These are phyloP conservation scores for Mormyrus iriodes DNA, from an alignment of 2,113 vertebrate species.

Conservation along the genomic window DNA sequence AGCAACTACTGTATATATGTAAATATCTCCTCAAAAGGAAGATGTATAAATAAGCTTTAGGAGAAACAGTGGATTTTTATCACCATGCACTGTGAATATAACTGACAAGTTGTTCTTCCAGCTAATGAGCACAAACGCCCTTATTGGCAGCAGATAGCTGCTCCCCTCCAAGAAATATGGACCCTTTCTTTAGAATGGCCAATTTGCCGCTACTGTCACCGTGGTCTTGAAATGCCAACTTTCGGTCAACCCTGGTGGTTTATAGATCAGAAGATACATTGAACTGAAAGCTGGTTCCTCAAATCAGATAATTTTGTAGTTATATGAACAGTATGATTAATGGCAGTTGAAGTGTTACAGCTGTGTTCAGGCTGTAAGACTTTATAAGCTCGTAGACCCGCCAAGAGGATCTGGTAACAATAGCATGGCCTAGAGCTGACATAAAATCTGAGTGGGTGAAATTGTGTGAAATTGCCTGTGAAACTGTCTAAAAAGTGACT, in stretches of 20 bases:
- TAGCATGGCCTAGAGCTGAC: background rate
- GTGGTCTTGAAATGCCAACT: background rate
- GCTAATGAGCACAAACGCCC: background rate
- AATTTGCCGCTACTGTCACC: background rate
- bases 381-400: background rate
- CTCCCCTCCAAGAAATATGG: background rate
- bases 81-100: background rate
- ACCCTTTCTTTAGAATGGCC: too few species aligned
- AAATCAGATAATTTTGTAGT: background rate
- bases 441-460: background rate
- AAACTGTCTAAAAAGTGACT: constrained; percentile 1
- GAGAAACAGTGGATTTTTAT: background rate
- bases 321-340: background rate
- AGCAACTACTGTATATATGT: background rate
- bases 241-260: background rate
- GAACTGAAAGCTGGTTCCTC: background rate
- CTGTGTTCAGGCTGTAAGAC: background rate
- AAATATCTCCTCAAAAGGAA: background rate
- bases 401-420: background rate
- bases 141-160: background rate
- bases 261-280: background rate
- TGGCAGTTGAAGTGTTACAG: background rate
- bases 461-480: background rate
- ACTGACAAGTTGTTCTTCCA: background rate
- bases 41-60: background rate